A percentile compares a stretch with the other conserved stretches of the same genome.
These are phyloP conservation scores for Terrapene triunguis DNA, from an alignment of 2,113 vertebrate species.

Conservation along the genomic window DNA sequence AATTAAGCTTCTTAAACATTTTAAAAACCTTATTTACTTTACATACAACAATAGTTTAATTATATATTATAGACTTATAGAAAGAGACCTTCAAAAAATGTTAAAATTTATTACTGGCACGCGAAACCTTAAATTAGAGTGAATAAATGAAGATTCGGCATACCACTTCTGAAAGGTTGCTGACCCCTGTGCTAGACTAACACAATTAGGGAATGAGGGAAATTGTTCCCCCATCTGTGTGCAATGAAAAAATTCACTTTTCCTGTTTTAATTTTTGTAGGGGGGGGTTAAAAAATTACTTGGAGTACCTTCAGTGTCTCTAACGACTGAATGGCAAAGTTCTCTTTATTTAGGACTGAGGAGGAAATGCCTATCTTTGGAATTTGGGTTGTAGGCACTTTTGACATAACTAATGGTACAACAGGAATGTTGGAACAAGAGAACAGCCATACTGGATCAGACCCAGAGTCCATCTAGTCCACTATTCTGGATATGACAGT, in stretches of 20 bases:
- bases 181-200: background rate
- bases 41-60: too few species aligned
- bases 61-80: too few species aligned
- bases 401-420: background rate
- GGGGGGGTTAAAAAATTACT: background rate
- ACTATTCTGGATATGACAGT: background rate
- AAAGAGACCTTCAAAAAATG: too few species aligned
- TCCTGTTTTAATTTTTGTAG: background rate
- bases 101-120: too few species aligned
- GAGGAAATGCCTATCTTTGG: background rate
- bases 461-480: fast-evolving
- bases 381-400: background rate
- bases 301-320: background rate
- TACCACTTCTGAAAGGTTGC: too few species aligned
- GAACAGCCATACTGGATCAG: background rate
- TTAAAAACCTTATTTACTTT: too few species aligned
- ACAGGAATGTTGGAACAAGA: background rate
- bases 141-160: too few species aligned
- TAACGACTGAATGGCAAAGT: background rate
- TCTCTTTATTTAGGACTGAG: background rate
- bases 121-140: too few species aligned
- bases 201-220: background rate
- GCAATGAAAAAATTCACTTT: background rate
- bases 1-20: too few species aligned
- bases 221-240: background rate